These are phyloP conservation scores for Indicator indicator DNA, from an alignment of 2,113 vertebrate species.

Conservation along the genomic window DNA sequence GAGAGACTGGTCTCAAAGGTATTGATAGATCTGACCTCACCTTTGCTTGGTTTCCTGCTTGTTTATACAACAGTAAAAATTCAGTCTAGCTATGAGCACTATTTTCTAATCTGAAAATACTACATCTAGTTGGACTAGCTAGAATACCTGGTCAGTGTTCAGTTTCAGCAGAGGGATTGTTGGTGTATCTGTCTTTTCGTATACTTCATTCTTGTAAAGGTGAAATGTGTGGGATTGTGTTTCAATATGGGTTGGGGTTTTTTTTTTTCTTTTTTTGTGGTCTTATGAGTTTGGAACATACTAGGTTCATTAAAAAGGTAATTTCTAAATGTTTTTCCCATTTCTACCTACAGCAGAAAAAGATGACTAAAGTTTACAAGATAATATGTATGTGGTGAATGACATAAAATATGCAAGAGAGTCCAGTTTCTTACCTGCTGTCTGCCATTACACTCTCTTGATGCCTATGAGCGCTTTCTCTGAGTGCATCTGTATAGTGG, in stretches of 20 bases:
- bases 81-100: background rate
- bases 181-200: background rate
- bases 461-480: background rate
- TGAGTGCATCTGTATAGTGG: background rate
- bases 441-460: background rate
- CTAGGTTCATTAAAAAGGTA: background rate
- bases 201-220: background rate
- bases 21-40: rapidly evolving
- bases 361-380: background rate
- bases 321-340: background rate
- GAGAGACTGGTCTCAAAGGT: conserved; percentile 85
- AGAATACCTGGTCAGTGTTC: background rate
- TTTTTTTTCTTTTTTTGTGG: background rate
- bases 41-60: background rate
- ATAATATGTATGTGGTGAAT: background rate
- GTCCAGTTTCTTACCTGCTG: background rate
- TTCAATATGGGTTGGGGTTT: background rate
- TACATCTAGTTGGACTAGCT: background rate
- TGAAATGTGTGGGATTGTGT: background rate
- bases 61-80: background rate
- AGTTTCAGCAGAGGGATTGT: background rate
- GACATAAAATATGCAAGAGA: background rate
- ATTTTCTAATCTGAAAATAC: background rate
- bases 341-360: background rate
- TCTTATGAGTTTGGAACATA: background rate